phyloP scores from a whole-genome alignment of 2,113 vertebrate species.

The Phocoena phocoena region DNA sequence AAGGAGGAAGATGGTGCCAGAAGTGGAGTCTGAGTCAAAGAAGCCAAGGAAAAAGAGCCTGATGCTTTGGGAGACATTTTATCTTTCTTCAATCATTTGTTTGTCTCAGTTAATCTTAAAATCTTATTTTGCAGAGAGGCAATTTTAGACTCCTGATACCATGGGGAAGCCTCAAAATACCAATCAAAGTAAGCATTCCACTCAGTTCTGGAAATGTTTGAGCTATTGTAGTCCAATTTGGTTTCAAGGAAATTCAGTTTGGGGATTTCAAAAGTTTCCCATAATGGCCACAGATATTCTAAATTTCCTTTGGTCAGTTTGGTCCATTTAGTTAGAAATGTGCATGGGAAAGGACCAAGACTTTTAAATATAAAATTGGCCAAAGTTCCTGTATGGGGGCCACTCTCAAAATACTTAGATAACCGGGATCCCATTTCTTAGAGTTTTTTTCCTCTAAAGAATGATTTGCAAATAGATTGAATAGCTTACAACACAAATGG shows the following conservation, averaged over 20 bases:
- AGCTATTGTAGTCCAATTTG: neutral
- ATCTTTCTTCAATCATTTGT: neutral
- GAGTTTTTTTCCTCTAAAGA: neutral
- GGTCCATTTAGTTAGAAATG: neutral
- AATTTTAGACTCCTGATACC: neutral
- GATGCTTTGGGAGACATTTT: neutral
- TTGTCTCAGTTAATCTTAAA: neutral
- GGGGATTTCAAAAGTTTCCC: neutral
- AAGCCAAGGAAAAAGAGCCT: neutral
- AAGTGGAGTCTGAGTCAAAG: neutral
- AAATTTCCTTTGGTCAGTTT: neutral
- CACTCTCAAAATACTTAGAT: neutral
- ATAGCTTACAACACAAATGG: neutral
- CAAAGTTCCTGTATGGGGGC: neutral
- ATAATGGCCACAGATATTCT: neutral
- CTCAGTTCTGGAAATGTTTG: neutral
- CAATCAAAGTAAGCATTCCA: neutral
- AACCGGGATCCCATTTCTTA: neutral
- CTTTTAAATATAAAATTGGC: neutral
- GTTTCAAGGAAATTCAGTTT: neutral
- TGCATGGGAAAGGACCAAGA: neutral
- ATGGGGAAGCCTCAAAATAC: neutral
- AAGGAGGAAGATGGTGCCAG: neutral
- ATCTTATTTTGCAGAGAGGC: neutral
- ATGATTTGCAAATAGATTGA: neutral